Evolutionary conservation across 2,797 vertebrate species (phyloP), one percentile per base, ranked within the genome.

Genomic region (Orientallactaga sibirica): DNA sequence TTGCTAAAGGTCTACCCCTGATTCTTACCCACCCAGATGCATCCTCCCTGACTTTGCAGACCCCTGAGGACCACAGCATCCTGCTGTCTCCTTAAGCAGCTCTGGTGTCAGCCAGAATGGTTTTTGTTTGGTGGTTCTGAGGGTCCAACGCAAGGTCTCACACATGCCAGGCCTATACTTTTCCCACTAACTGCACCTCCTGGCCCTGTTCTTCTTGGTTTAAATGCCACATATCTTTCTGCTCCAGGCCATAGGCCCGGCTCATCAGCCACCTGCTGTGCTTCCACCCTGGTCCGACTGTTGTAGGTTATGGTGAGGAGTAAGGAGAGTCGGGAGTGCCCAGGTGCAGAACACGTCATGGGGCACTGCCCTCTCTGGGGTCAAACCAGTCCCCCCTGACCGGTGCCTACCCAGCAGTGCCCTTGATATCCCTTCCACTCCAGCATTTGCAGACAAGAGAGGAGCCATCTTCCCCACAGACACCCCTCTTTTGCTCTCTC

Each of bases 101-200:
- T 89, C 92, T 95, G 94, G 86, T n/a, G 74, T 67, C 81, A 80
- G 91, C 62, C 71, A 80, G 11, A 25, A n/a, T 15, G 43, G 27
- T 52, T 68, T 3, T 41, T 41, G 37, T 18, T 18, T 61, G 24
- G 25, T 19, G 29, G 8, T 75, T 75, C 58, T n/a, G 58, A 33
- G 71, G 37, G n/a, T n/a, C 16, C 18, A 76, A 33, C 41, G 27
- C 27, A 52, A 48, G 85, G 27, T 7, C 20, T 61, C 71, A 48
- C 25, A n/a, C 7, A 16, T 8, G 37, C 58, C 24, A 64, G 61
- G 22, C 62, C 18, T 66, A 27, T 37, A 27, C 61, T 64, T 19
- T 48, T 24, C 16, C 27, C 71, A 18, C 37, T 48, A 70, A 86
- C 11, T 64, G 16, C 58, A 61, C 14, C 20, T 16, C 58, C 55